Percentiles rank a stretch among this genome's conserved stretches.
Evolutionary conservation across 2,888 invertebrate genomes (phyloP).

Genomic region (Stegana nigrithorax): DNA sequence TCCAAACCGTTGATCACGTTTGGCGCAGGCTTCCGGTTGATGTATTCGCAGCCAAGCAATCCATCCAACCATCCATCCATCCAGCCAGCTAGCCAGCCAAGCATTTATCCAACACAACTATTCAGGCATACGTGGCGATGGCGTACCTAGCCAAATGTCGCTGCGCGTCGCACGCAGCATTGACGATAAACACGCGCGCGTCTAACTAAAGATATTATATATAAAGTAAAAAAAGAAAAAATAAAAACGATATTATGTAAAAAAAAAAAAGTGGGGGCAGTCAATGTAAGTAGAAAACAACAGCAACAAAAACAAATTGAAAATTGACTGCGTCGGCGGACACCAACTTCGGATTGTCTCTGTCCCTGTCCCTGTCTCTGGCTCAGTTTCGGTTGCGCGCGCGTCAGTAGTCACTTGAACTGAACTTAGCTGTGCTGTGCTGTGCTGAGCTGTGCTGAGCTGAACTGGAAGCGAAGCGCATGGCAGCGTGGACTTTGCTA

Average conservation of each 20-base stretch:
- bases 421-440: background rate
- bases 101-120: background rate
- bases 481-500: constrained; percentile 34
- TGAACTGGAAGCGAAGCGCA: background rate
- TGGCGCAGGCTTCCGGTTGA: constrained; percentile 67
- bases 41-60: constrained; percentile 30
- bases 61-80: constrained; percentile 18
- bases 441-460: background rate
- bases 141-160: background rate
- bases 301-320: constrained; percentile 2
- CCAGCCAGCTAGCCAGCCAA: background rate
- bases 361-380: too few species aligned
- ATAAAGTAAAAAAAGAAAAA: constrained; percentile 35
- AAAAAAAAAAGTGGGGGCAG: constrained; percentile 7
- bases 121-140: background rate
- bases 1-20: constrained; percentile 65
- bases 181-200: constrained; percentile 55
- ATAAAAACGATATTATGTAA: constrained; percentile 19
- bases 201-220: too few species aligned
- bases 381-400: too few species aligned
- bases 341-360: too few species aligned
- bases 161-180: constrained; percentile 52
- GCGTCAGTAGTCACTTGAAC: too few species aligned
- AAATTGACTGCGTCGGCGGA: constrained; percentile 51
- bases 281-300: background rate